Base-by-base conservation (phyloP, 2,888 invertebrate genomes). In the Strigamia transsilvanica region DNA sequence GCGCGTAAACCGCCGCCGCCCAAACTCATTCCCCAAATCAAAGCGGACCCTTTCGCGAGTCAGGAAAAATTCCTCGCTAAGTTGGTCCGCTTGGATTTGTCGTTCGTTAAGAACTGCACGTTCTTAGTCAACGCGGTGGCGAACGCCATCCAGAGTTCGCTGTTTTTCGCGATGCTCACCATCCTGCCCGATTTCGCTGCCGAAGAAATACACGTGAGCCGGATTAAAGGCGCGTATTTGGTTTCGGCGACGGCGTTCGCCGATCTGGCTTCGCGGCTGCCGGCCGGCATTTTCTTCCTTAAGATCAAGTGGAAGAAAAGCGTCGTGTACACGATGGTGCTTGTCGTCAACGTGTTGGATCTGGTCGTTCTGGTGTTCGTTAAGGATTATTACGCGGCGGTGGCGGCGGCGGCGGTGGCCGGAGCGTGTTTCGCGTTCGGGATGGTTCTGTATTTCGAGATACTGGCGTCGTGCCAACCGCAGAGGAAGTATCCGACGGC, bases 391-490 rank as follows among this genome's bases (percentile, higher is more conserved):
- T 15, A 21, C 15, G 15, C 56, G 6, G 80, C 51, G 2, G 56
- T 80, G 80, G 1, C 56, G 1, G 27, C 23, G 1, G 23, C 80
- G 10, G 38, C 51, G 15, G 12, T 80, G 2, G 32, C 10, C 51
- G 80, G 80, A 23, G 23, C 10, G 21, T 80, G 27, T 27, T 56
- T 80, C n/a, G 80, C 56, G 12, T 56, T 56, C 18, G 80, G 80
- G 6, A 27, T 56, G 7, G 18, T 23, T 23, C 32, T 80, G 9
- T 80, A 80, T 27, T 80, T 80, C 80, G 80, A 80, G 56, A 80
- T 80, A 32, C 27, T 80, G 38, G 80, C 56, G 9, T 32, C 51
- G 10, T 80, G 80, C 18, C 80, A 80, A 56, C 4, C 80, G 2
- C 80, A 18, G 9, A 51, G 9, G 27, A 46, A 51, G 7, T 80